Percentiles rank a stretch among this genome's conserved stretches.
Evolutionary conservation across 2,113 vertebrate genomes (phyloP).

Genomic region (Actinemys pallida): DNA sequence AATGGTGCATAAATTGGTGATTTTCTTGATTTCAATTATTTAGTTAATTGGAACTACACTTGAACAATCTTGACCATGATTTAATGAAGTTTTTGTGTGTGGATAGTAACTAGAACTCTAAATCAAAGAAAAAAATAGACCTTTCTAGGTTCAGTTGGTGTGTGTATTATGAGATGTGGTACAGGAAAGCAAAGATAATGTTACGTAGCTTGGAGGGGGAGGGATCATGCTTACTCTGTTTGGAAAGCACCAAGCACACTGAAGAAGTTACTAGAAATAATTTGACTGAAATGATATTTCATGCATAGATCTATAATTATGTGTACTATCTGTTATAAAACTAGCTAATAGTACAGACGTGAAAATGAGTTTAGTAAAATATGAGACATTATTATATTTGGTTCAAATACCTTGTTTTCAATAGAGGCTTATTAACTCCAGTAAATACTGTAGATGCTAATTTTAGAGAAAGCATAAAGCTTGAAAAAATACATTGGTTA

Average conservation of each 20-base stretch:
- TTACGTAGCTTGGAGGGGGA: not conserved
- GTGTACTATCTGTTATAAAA: not conserved
- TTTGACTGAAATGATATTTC: not conserved
- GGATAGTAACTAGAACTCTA: not conserved
- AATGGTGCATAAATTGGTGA: not conserved
- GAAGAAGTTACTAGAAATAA: not conserved
- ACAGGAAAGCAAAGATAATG: not conserved
- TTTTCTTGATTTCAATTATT: slow-evolving; percentile 14
- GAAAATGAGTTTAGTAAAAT: not conserved
- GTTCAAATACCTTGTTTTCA: not conserved
- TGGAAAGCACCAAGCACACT: not conserved
- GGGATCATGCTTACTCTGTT: not conserved
- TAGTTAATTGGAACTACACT: not conserved
- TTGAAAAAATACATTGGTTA: not conserved
- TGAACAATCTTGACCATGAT: slow-evolving; percentile 26
- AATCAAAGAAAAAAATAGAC: not conserved
- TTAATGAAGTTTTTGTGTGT: not conserved
- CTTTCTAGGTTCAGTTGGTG: not conserved
- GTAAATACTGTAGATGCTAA: not conserved
- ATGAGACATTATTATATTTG: not conserved
- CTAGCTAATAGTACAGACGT: not conserved
- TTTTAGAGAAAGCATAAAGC: not conserved
- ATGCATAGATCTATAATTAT: not conserved
- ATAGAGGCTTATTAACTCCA: not conserved
- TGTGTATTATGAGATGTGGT: not conserved